These are phyloP conservation scores for Calliopsis andreniformis DNA, from an alignment of 1,140 invertebrate species.

Conservation along the genomic window DNA sequence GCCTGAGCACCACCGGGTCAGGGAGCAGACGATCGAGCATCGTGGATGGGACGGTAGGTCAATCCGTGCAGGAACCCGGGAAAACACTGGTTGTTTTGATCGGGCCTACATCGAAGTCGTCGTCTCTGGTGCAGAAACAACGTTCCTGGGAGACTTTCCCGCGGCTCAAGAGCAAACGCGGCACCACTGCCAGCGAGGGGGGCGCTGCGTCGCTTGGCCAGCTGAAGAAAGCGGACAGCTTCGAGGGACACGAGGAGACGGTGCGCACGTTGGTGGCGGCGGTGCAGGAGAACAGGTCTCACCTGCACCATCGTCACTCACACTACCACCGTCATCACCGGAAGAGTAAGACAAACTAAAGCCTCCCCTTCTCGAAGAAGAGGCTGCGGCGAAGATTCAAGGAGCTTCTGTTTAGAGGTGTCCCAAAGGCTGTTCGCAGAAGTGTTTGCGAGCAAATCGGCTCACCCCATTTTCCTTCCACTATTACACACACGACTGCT, in stretches of 20 bases:
- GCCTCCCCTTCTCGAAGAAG: not conserved
- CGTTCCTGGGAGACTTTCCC: conserved; percentile 87
- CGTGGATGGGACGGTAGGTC: conserved; percentile 74
- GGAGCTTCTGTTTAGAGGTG: conserved; percentile 6
- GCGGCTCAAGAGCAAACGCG: conserved; percentile 80
- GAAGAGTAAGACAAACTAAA: conserved; percentile 80
- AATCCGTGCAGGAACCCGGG: conserved; percentile 77
- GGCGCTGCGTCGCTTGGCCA: conserved; percentile 71
- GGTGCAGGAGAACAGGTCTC: conserved; percentile 85
- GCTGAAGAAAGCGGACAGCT: conserved; percentile 85
- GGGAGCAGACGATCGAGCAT: conserved; percentile 81
- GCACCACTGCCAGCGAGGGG: conserved; percentile 38
- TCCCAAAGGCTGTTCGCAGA: too few species aligned
- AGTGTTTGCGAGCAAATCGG: too few species aligned
- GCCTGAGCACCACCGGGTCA: conserved; percentile 78
- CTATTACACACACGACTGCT: too few species aligned
- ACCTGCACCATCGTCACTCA: conserved; percentile 75
- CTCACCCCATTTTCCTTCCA: too few species aligned
- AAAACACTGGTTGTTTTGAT: conserved; percentile 81
- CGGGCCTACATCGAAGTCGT: conserved; percentile 75
- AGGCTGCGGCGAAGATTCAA: not conserved
- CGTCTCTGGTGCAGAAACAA: conserved; percentile 83
- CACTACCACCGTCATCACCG: conserved; percentile 78
- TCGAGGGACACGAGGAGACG: conserved; percentile 88
- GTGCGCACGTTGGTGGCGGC: conserved; percentile 87